Base-by-base conservation (phyloP, 2,888 invertebrate genomes). In the Microplitis manilae region DNA sequence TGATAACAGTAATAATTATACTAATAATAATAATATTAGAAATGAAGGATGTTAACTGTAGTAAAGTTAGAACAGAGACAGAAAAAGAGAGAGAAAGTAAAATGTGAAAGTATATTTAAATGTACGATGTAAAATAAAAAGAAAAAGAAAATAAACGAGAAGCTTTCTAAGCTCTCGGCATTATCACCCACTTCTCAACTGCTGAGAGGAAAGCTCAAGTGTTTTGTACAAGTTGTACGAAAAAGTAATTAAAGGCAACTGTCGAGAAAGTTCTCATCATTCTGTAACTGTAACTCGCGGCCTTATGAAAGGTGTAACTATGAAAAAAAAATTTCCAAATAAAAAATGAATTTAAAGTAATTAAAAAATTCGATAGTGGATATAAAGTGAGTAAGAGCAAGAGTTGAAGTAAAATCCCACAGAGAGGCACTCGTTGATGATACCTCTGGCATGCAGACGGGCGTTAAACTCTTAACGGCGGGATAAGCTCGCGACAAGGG, bases 401-500 rank as follows among this genome's bases (percentile, higher is more conserved):
- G 30, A 30, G 30, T 30, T 13, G 13, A 50, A 50, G 50, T 13
- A 13, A 5, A 50, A 50, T 50, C 50, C 30, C 40, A 17, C 38
- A 7, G 59, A 20, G 69, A 60, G 50, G 17, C 41, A 79, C 76
- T 77, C 73, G 68, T 38, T 40, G 15, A 68, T 72, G 64, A 77
- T 73, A 62, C 71, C 15, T 6, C 20, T 8, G 41, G 76, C 61
- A 76, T 67, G 75, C 68, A 73, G 70, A 72, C 67, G 76, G 30
- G 73, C 78, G 71, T 76, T 77, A 79, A 74, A 77, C 67, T 76
- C 76, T 50, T 59, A 79, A 76, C 79, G 76, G 70, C 76, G 73
- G 59, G 76, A 79, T 79, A 79, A 79, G 74, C 76, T 79, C 50
- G 69, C 79, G 73, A 77, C 79, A 74, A 74, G 76, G 76, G 74